Base-by-base conservation (phyloP, 1,140 invertebrate species). In the Dysdera silvatica region DNA sequence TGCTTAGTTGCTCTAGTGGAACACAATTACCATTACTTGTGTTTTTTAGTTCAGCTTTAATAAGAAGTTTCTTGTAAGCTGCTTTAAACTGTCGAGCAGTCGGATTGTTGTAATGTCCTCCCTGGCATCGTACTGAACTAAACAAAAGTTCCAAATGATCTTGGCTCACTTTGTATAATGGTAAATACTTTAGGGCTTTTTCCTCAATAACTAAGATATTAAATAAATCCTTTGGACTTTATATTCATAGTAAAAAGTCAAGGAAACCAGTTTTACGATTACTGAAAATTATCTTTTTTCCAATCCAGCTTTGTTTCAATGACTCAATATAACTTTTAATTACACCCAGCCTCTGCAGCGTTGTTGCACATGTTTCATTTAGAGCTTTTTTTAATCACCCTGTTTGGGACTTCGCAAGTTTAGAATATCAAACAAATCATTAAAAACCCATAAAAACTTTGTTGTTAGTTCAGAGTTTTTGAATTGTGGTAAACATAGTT, bases 111-210 rank as follows among this genome's bases (percentile, higher is more conserved):
- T 75, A 77, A 55, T 66, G 71, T 3, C 75, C 72, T 20, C 70
- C 70, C 33, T 70, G 58, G 37, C 63, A 53, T 49, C 76, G 32
- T n/a, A 78, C 70, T 2, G 23, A 41, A n/a, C 68, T 58, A 58
- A 79, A 79, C 61, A 77, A 73, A 31, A 75, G 48, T 71, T 78
- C 74, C 12, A 77, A 24, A 61, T 77, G 74, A 63, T 78, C 73
- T 66, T 76, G 74, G 18, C 69, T 71, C 5, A 77, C 54, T 67
- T 74, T 77, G 60, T 75, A 74, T 1, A 71, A 72, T 6, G 52
- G 37, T 10, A 65, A 33, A 49, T 63, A 67, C 10, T 2, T 31
- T 35, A 66, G 24, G 20, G 2, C 6, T 29, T 37, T 18, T 26
- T 49, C 31, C 18, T 28, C 5, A 6, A 8, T 16, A 16, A 32